Evolutionary conservation across 2,113 vertebrate genomes (phyloP), one percentile per base, ranked within the genome.

Genomic region (Astatoreochromis straeleni): DNA sequence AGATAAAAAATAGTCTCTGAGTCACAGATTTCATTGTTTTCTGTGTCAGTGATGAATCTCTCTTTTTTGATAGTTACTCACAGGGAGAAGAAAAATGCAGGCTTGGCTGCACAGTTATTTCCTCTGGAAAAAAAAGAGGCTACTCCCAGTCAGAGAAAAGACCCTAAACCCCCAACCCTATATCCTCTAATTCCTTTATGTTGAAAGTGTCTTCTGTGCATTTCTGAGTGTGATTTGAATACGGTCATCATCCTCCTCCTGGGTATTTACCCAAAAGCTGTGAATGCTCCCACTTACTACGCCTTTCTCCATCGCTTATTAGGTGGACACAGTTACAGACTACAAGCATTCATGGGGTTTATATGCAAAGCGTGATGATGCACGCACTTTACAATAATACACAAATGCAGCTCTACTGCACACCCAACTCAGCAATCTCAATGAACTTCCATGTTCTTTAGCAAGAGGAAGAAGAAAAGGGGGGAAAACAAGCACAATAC

Each of bases 41-140:
- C 85, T 21, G n/a, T 96, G 95, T 95, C 94, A 95, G 94, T 96
- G 95, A 96, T 95, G 82, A 95, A 96, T 96, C 92, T 93, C 86
- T 93, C 89, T 91, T 94, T 95, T 93, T 86, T 91, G 92, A 93
- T 92, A 93, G 89, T 93, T 89, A 90, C 91, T 93, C 73, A 14
- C 87, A 31, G 80, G 81, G 86, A 93, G 93, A 92, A 91, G 91
- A 89, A 90, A 94, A 94, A 93, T 92, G 85, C 79, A 80, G 53
- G 82, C 80, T 87, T 45, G 84, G 84, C 85, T 88, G 83, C 82
- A 79, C 85, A 73, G 83, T 93, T 93, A 93, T 95, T 93, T 93
- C 88, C 89, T 92, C 80, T 60, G 26, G 55, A 90, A 80, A 42
- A 83, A 19, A 73, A 51, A 81, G 29, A 83, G 57, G 35, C 49